These are phyloP conservation scores for Colostygia pectinataria DNA, from an alignment of 2,888 invertebrate species.

Conservation along the genomic window DNA sequence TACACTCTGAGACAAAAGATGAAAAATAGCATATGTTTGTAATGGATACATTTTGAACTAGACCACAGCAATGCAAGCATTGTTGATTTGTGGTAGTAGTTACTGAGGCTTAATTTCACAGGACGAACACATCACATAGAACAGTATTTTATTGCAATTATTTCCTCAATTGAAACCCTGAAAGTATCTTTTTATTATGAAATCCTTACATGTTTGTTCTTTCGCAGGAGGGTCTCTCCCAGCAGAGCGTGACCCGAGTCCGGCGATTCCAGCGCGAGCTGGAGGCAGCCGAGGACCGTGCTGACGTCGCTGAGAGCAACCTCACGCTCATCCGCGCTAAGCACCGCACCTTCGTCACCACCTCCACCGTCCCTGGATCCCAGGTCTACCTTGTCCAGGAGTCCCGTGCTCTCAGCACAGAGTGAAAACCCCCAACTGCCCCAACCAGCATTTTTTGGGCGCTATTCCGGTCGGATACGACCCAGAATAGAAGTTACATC, in stretches of 20 bases:
- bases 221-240: constrained; percentile 92
- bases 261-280: constrained; percentile 99
- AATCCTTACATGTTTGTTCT: not conserved
- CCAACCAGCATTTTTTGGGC: constrained; percentile 76
- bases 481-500: too few relatives aligned
- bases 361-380: constrained; percentile 95
- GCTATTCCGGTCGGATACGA: constrained; percentile 80
- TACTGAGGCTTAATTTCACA: too few relatives aligned
- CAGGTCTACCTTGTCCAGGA: constrained; percentile 96
- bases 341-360: constrained; percentile 98
- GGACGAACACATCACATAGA: too few relatives aligned
- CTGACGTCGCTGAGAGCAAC: constrained; percentile 97
- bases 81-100: too few relatives aligned
- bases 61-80: too few relatives aligned
- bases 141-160: too few relatives aligned
- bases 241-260: constrained; percentile 96
- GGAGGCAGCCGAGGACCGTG: constrained; percentile 98
- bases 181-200: too few relatives aligned
- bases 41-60: too few relatives aligned
- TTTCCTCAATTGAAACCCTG: too few relatives aligned
- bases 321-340: constrained; percentile 97
- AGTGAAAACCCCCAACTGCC: constrained; percentile 59
- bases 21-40: too few relatives aligned
- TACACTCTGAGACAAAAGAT: too few relatives aligned
- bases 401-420: constrained; percentile 85